Conservation (phyloP, 2,113 vertebrate species). For the Protomyctophum bolini region DNA sequence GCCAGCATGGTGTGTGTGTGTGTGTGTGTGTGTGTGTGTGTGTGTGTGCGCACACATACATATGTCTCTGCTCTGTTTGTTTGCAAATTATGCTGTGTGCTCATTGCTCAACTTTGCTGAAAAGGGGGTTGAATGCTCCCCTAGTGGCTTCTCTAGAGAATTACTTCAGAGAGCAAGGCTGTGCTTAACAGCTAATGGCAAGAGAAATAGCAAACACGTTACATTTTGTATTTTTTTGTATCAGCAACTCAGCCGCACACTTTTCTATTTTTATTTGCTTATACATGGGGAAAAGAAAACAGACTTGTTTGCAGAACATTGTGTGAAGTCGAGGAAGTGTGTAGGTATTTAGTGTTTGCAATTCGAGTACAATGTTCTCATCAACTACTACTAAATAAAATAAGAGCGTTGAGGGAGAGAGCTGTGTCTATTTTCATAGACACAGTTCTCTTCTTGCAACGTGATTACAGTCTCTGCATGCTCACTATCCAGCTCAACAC, state of each 20-base stretch:
- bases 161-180: conserved; percentile 60
- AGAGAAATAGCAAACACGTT: conserved; percentile 65
- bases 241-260: conserved; percentile 59
- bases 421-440: conserved; percentile 57
- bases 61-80: conserved; percentile 20
- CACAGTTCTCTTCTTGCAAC: conserved; percentile 41
- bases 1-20: neutral
- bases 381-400: conserved; percentile 75
- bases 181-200: conserved; percentile 66
- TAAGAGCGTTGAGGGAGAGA: conserved; percentile 71
- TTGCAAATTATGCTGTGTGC: conserved; percentile 29
- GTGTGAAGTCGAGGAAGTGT: conserved; percentile 55
- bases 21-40: conserved; percentile 16
- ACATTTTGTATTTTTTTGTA: conserved; percentile 56
- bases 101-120: conserved; percentile 50
- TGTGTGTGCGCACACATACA: neutral
- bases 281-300: conserved; percentile 40
- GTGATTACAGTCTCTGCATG: conserved; percentile 9
- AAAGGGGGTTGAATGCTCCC: conserved; percentile 74
- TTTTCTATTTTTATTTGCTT: conserved; percentile 64
- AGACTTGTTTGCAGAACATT: conserved; percentile 64
- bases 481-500: conserved; percentile 29
- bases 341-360: conserved; percentile 75
- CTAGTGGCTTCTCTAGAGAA: conserved; percentile 76
- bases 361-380: conserved; percentile 74